Evolutionary conservation across 2,797 vertebrate genomes (phyloP).

Genomic region (Mormyrops attenuatus): DNA sequence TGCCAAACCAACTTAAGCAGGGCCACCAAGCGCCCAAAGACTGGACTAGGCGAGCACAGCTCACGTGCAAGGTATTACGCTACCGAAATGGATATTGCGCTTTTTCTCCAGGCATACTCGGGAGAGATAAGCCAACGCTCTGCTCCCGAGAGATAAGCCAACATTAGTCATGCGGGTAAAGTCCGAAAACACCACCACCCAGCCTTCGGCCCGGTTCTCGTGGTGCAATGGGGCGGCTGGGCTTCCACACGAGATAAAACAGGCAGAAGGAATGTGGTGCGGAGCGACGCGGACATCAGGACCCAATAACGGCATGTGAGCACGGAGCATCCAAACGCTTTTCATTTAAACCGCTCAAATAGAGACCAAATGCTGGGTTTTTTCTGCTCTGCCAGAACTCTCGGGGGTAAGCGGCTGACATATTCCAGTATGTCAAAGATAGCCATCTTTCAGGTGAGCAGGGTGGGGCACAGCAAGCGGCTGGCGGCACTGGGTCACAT

Average conservation of each 20-base stretch:
- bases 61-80: not conserved
- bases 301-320: conserved; percentile 46
- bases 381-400: conserved; percentile 13
- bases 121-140: conserved; percentile 29
- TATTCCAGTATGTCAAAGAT: conserved; percentile 37
- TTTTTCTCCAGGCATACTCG: conserved; percentile 39
- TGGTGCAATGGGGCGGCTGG: conserved; percentile 31
- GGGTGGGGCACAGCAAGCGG: conserved; percentile 22
- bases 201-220: not conserved
- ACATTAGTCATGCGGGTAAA: not conserved
- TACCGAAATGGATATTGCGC: not conserved
- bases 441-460: conserved; percentile 44
- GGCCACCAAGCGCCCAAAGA: not conserved
- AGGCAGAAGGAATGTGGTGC: conserved; percentile 34
- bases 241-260: conserved; percentile 42
- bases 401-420: conserved; percentile 24
- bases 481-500: conserved; percentile 27
- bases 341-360: conserved; percentile 44
- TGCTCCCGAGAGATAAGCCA: not conserved
- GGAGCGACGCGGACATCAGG: conserved; percentile 45
- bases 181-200: not conserved
- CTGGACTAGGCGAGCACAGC: not conserved
- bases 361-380: conserved; percentile 22
- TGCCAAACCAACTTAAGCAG: not conserved
- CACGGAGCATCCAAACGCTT: conserved; percentile 37